Conservation (phyloP, 2,797 vertebrate species). For the Mareca strepera region DNA sequence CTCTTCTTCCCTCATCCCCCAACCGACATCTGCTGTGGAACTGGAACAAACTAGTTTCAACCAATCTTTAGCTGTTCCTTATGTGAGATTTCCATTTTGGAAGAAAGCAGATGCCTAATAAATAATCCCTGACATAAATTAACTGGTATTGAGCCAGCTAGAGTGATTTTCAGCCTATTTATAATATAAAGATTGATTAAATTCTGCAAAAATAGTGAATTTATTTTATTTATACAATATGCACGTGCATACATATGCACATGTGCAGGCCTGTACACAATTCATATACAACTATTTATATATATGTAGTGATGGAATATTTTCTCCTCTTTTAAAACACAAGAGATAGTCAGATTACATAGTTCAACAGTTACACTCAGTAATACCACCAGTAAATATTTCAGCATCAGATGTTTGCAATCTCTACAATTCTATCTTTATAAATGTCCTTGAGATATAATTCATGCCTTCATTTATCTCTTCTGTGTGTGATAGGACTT, state of each 20-base stretch:
- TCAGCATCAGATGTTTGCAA: not conserved
- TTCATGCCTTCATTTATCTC: not conserved
- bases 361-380: not conserved
- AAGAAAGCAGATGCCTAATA: constrained; percentile 37
- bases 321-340: not conserved
- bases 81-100: constrained; percentile 49
- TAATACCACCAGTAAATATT: not conserved
- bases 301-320: not conserved
- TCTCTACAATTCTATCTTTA: constrained; percentile 13
- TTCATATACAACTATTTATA: not conserved
- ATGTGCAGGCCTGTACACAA: not conserved
- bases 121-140: constrained; percentile 30
- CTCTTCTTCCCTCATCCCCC: not conserved
- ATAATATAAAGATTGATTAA: constrained; percentile 13
- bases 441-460: not conserved
- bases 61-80: constrained; percentile 29
- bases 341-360: not conserved
- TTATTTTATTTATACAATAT: not conserved
- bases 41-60: constrained; percentile 64
- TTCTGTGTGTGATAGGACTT: not conserved
- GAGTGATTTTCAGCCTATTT: not conserved
- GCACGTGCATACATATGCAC: not conserved
- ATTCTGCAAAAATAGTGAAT: not conserved
- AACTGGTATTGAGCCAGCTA: not conserved
- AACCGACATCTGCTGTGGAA: constrained; percentile 46